Evolutionary conservation across 2,797 vertebrate genomes (phyloP), one percentile per base, ranked within the genome.

Genomic region (Acipenser ruthenus): DNA sequence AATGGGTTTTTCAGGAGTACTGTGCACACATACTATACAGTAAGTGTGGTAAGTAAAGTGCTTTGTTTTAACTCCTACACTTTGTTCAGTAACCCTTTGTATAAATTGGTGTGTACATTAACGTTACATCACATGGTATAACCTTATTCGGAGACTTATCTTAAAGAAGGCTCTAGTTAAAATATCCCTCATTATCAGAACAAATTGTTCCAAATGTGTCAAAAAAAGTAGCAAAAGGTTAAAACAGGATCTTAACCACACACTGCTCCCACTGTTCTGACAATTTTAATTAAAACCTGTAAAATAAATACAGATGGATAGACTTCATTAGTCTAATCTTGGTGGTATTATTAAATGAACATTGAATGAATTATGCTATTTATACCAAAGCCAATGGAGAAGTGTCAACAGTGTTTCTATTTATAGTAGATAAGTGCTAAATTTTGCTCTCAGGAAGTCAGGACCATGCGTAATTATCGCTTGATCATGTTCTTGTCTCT

Each of bases 341-440:
- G 52, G 65, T 79, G 73, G 60, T n/a, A 62, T 65, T 60, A 70
- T 72, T 66, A 73, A 76, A 67, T 72, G 71, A 74, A 67, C 56
- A 69, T 69, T 70, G 67, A 73, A 64, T 70, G 8, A 62, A 67
- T 68, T 72, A 62, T 63, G n/a, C 10, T 74, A 61, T 72, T 74
- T 75, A 67, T 79, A 74, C 55, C 65, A 59, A 23, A 67, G 63
- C 67, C 61, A 74, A 73, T 58, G 56, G 65, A 12, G 65, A 68
- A 50, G 69, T 72, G 73, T 78, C 53, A 70, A 63, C 63, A 65
- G 69, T 63, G 60, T 58, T 70, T 56, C 72, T 71, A 0, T 63
- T 67, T 59, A 73, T 70, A 75, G 78, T 73, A 37, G 12, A 72
- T 66, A 66, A 65, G n/a, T 6, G 6, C 18, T 76, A 71, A 71